Evolutionary conservation across 2,113 vertebrate genomes (phyloP), one percentile per base, ranked within the genome.

Genomic region (Etia nguti): DNA sequence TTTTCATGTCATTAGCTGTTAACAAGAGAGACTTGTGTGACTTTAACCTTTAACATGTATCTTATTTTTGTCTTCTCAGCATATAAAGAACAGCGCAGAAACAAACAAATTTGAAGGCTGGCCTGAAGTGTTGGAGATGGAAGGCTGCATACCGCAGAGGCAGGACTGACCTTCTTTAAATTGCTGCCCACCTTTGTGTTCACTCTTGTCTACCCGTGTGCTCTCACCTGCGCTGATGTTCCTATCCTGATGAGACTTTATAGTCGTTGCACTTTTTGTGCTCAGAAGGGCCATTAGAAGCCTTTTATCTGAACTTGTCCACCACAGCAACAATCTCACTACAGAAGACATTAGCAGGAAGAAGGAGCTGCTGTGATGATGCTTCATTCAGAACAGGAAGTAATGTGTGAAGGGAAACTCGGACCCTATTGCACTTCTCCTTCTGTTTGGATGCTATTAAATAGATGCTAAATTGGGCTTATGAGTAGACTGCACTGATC

Each of bases 81-180:
- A 98, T 87, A 98, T 99, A 93, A 99, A 98, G 95, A 99, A 99
- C 95, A 98, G 96, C 13, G 98, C 97, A 22, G 97, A 98, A 26
- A 98, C 97, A 84, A 99, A 99, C 93, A 99, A 99, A 80, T 99
- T 99, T 1, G 99, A 99, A 86, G 99, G 98, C 26, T 99, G 99
- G 99, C 99, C 99, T 1, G 99, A 99, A 85, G 98, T 99, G 79
- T 94, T 99, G 75, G 99, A 99, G 93, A 99, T 99, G 98, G 99
- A 99, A 94, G 99, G 99, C 9, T 99, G 99, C 92, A 97, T 99
- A 84, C 99, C 99, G 5, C 96, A 97, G 92, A 98, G 97, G 92
- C 94, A 95, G 59, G 97, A 97, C 38, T 99, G 95, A 95, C 13
- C 22, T 31, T 4, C 3, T 36, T 18, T n/a, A 31, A 5, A 8